Evolutionary conservation across 2,113 vertebrate genomes (phyloP).

Genomic region (Panthera leo): DNA sequence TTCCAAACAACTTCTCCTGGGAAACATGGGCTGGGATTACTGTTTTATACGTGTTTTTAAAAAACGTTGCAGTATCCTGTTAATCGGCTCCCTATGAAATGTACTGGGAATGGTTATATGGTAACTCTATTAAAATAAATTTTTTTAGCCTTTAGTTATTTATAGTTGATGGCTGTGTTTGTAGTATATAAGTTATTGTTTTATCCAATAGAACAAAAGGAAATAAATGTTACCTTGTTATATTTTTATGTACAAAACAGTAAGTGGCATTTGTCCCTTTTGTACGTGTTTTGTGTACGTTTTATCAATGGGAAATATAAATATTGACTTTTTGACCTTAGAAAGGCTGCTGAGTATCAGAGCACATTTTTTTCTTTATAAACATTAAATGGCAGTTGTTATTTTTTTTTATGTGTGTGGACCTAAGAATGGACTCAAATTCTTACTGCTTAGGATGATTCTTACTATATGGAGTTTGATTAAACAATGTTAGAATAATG

Average conservation of each 20-base stretch:
- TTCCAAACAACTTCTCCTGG: slow-evolving; percentile 41
- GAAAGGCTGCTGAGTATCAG: slow-evolving; percentile 50
- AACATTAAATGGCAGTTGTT: background rate
- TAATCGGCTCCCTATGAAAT: background rate
- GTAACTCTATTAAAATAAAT: slow-evolving; percentile 61
- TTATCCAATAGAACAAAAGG: background rate
- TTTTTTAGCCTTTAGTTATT: slow-evolving; percentile 58
- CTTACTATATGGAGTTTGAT: slow-evolving; percentile 41
- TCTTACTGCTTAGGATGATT: slow-evolving; percentile 33
- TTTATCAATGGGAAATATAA: slow-evolving; percentile 55
- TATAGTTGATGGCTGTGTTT: slow-evolving; percentile 65
- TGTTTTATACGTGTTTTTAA: slow-evolving; percentile 42
- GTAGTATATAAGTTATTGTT: background rate
- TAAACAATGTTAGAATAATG: slow-evolving; percentile 29
- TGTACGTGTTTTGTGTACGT: background rate
- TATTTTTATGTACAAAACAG: slow-evolving; percentile 36
- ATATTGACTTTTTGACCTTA: slow-evolving; percentile 57
- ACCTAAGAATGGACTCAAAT: slow-evolving; percentile 44
- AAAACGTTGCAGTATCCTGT: slow-evolving; percentile 55
- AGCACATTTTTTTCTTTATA: background rate
- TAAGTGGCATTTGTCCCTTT: slow-evolving; percentile 65
- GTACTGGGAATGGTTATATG: slow-evolving; percentile 62
- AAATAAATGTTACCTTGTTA: slow-evolving; percentile 47
- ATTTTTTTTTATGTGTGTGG: background rate
- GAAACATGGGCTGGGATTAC: slow-evolving; percentile 33